Conservation (phyloP, 2,888 invertebrate genomes). For the Troides aeacus region DNA sequence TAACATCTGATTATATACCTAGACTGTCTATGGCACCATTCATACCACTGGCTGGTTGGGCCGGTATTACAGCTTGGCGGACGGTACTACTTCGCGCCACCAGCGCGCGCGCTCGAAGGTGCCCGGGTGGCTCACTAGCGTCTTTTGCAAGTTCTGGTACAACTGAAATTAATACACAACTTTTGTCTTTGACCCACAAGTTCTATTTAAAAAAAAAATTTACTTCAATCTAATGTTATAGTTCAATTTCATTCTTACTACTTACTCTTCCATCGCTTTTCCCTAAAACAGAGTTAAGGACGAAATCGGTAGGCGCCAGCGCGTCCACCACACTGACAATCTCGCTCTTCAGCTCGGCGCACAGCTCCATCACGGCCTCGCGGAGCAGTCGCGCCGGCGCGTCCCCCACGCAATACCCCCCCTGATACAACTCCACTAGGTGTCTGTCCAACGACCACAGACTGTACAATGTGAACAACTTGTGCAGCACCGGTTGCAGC, state of each 20-base stretch:
- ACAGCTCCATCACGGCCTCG: conserved; percentile 84
- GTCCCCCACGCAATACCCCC: conserved; percentile 78
- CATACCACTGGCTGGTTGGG: neutral
- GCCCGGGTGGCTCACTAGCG: conserved; percentile 84
- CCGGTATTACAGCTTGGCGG: conserved; percentile 56
- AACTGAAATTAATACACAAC: conserved; percentile 65
- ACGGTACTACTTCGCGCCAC: conserved; percentile 80
- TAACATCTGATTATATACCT: neutral
- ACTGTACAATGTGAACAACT: conserved; percentile 61
- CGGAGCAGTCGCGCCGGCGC: conserved; percentile 82
- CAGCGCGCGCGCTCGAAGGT: conserved; percentile 86
- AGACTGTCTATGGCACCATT: neutral
- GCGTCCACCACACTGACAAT: conserved; percentile 90
- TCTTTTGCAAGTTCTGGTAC: conserved; percentile 86
- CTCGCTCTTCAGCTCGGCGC: conserved; percentile 85
- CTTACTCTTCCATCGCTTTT: conserved; percentile 90
- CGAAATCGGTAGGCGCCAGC: conserved; percentile 93
- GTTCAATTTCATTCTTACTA: conserved; percentile 2
- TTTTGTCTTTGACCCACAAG: neutral
- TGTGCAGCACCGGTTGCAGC: conserved; percentile 74
- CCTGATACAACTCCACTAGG: conserved; percentile 86
- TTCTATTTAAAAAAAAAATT: too few relatives aligned
- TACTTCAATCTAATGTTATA: too few relatives aligned
- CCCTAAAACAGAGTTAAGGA: conserved; percentile 92
- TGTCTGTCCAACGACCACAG: conserved; percentile 83